Evolutionary conservation across 2,888 invertebrate species (phyloP).

Genomic region (Perithous albicinctus): DNA sequence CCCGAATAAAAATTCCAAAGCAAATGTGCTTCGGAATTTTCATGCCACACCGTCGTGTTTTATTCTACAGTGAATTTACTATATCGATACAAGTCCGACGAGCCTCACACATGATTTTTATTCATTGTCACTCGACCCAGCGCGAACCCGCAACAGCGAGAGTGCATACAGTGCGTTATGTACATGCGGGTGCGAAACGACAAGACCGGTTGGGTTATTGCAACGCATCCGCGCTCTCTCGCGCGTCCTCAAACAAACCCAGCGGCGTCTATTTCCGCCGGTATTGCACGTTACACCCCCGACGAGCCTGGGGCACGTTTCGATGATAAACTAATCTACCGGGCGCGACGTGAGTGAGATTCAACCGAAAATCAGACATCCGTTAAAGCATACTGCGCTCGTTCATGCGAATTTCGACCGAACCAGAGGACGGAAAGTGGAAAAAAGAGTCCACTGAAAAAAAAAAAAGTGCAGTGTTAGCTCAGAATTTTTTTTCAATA

Average conservation of each 20-base stretch:
- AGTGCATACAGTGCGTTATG: not conserved
- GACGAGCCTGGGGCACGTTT: constrained; percentile 33
- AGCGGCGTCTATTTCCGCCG: constrained; percentile 43
- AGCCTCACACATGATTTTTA: constrained; percentile 18
- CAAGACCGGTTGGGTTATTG: not conserved
- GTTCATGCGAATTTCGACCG: not conserved
- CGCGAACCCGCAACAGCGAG: not conserved
- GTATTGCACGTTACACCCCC: not conserved
- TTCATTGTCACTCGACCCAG: constrained; percentile 22
- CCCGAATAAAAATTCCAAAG: constrained; percentile 9
- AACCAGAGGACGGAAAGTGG: too few relatives aligned
- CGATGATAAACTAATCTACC: constrained; percentile 70
- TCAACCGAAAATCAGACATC: constrained; percentile 4
- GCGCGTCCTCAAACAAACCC: constrained; percentile 42
- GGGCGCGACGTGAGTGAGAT: constrained; percentile 1
- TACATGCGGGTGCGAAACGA: constrained; percentile 16
- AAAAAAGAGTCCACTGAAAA: too few relatives aligned
- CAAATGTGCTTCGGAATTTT: constrained; percentile 21
- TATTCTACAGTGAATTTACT: constrained; percentile 21
- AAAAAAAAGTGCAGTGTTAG: too few relatives aligned
- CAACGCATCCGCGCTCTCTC: constrained; percentile 6
- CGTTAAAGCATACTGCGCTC: not conserved
- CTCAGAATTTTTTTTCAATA: too few relatives aligned
- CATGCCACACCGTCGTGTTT: not conserved
- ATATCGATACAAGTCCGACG: constrained; percentile 38